Conservation (phyloP, 2,888 invertebrate genomes). For the Cantharis flavilabris region DNA sequence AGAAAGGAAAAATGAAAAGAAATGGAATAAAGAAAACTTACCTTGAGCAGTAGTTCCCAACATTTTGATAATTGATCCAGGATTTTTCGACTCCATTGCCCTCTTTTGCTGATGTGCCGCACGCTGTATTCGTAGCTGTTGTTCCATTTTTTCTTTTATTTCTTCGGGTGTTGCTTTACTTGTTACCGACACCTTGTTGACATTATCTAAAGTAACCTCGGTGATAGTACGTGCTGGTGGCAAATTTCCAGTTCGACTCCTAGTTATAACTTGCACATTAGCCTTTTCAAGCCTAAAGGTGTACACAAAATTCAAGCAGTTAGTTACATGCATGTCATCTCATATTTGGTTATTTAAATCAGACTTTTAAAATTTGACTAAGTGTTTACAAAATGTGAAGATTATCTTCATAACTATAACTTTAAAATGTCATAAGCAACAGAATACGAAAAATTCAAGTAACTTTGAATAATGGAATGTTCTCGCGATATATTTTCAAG, state of each 20-base stretch:
- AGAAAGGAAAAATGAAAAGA: background rate
- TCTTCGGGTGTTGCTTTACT: slow-evolving; percentile 72
- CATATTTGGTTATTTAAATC: background rate
- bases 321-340: slow-evolving; percentile 36
- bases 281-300: slow-evolving; percentile 68
- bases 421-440: background rate
- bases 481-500: background rate
- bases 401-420: background rate
- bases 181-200: slow-evolving; percentile 55
- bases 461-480: no score
- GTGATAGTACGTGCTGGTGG: slow-evolving; percentile 57
- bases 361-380: background rate
- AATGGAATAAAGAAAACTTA: slow-evolving; percentile 45
- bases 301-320: slow-evolving; percentile 36
- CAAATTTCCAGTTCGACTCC: slow-evolving; percentile 77
- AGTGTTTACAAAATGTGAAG: background rate
- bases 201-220: slow-evolving; percentile 44
- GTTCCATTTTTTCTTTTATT: slow-evolving; percentile 89
- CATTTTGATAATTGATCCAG: slow-evolving; percentile 60
- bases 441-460: background rate
- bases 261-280: slow-evolving; percentile 76
- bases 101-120: slow-evolving; percentile 89
- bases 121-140: slow-evolving; percentile 84
- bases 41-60: slow-evolving; percentile 62
- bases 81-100: slow-evolving; percentile 64